These are phyloP conservation scores for Solen grandis DNA, from an alignment of 1,140 invertebrate species.

Conservation along the genomic window DNA sequence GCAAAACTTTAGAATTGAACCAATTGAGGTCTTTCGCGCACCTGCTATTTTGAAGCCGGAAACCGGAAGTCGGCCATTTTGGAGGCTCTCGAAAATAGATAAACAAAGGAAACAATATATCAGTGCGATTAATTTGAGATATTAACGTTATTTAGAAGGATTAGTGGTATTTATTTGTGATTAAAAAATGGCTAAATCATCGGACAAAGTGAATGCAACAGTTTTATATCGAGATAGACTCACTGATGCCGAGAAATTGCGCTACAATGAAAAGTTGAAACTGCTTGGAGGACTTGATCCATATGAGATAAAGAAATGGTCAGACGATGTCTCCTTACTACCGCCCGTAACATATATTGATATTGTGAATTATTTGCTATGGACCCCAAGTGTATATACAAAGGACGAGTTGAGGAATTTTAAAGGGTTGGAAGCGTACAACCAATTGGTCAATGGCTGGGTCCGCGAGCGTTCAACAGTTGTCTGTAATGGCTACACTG, in stretches of 20 bases:
- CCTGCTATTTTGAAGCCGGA: too few species aligned
- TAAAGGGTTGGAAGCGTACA: slow-evolving; percentile 58
- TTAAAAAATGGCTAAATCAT: not conserved
- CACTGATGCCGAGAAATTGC: too few species aligned
- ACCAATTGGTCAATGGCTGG: slow-evolving; percentile 58
- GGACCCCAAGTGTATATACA: slow-evolving; percentile 30
- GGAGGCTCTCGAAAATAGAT: not conserved
- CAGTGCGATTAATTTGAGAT: not conserved
- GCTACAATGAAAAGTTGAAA: not conserved
- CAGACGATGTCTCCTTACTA: not conserved
- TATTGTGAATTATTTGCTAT: slow-evolving; percentile 2
- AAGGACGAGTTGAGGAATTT: slow-evolving; percentile 39
- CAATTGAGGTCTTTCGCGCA: not conserved
- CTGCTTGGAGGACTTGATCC: not conserved
- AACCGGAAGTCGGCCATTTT: slow-evolving; percentile 15
- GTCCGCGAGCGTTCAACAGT: slow-evolving; percentile 13
- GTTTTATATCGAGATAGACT: too few species aligned
- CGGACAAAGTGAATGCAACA: not conserved
- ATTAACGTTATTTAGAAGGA: not conserved
- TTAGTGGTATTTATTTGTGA: not conserved
- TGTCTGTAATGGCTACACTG: not conserved
- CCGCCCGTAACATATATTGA: not conserved
- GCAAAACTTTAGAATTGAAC: not conserved
- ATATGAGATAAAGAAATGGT: not conserved
- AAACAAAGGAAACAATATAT: not conserved